Evolutionary conservation across 2,113 vertebrate species (phyloP).

Genomic region (Erpornis zantholeuca): DNA sequence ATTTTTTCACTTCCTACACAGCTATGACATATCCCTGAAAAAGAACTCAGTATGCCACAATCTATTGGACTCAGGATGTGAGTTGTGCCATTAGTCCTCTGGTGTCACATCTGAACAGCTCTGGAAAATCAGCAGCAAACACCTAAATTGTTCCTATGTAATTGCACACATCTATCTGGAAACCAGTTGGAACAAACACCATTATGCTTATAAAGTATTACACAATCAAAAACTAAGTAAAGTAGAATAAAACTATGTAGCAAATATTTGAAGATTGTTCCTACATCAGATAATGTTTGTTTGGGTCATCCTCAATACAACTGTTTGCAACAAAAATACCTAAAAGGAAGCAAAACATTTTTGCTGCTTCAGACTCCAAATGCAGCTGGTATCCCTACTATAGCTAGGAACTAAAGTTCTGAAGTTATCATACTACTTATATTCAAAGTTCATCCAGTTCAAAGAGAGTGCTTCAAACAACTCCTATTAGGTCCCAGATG

Average conservation of each 20-base stretch:
- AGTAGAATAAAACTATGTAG: neutral
- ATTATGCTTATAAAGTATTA: neutral
- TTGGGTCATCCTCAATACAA: neutral
- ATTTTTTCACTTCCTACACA: conserved; percentile 52
- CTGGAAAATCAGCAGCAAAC: neutral
- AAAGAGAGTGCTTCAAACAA: neutral
- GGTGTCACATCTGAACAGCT: neutral
- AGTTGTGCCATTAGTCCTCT: neutral
- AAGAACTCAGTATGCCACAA: conserved; percentile 4
- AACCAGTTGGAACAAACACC: neutral
- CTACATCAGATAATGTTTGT: neutral
- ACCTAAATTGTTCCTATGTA: neutral
- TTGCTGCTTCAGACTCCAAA: neutral
- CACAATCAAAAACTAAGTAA: neutral
- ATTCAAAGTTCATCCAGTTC: neutral
- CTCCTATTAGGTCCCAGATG: neutral
- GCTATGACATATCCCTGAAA: conserved; percentile 33
- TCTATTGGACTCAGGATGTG: conserved; percentile 3
- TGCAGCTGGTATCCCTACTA: neutral
- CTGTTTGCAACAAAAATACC: neutral
- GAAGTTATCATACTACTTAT: neutral
- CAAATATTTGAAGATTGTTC: neutral
- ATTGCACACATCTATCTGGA: neutral
- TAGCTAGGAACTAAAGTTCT: neutral
- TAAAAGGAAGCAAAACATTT: neutral